Conservation (phyloP, 1,140 invertebrate species). For the Agrilus planipennis region DNA sequence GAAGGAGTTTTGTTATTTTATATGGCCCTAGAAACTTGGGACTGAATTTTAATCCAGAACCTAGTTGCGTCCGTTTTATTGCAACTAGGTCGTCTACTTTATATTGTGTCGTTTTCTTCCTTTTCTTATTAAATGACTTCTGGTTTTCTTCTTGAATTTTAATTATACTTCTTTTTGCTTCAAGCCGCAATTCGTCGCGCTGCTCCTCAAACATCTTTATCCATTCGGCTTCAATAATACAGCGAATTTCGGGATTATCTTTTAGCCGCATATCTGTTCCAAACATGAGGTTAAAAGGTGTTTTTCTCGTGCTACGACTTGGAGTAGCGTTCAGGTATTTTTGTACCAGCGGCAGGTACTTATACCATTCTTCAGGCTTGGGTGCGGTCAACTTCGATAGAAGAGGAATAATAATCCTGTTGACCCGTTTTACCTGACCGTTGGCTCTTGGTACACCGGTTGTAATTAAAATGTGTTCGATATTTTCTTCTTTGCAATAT, state of each 20-base stretch:
- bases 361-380: slow-evolving; percentile 26
- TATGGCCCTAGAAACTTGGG: not conserved
- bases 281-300: slow-evolving; percentile 11
- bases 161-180: no score
- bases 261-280: no score
- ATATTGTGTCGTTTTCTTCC: not conserved
- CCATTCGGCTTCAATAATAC: no score
- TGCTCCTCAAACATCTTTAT: no score
- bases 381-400: slow-evolving; percentile 19
- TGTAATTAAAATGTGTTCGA: slow-evolving; percentile 21
- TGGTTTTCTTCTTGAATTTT: no score
- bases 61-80: slow-evolving; percentile 1
- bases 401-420: slow-evolving; percentile 18
- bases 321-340: slow-evolving; percentile 20
- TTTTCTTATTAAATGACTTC: no score
- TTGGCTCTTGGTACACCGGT: slow-evolving; percentile 27
- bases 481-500: slow-evolving; percentile 23
- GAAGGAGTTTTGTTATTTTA: no score
- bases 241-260: no score
- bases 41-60: not conserved
- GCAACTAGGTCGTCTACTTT: slow-evolving; percentile 1
- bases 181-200: no score
- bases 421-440: slow-evolving; percentile 23
- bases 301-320: slow-evolving; percentile 13
- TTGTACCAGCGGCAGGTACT: slow-evolving; percentile 24